Base-by-base conservation (phyloP, 2,797 vertebrate genomes). In the Rhinella marina region DNA sequence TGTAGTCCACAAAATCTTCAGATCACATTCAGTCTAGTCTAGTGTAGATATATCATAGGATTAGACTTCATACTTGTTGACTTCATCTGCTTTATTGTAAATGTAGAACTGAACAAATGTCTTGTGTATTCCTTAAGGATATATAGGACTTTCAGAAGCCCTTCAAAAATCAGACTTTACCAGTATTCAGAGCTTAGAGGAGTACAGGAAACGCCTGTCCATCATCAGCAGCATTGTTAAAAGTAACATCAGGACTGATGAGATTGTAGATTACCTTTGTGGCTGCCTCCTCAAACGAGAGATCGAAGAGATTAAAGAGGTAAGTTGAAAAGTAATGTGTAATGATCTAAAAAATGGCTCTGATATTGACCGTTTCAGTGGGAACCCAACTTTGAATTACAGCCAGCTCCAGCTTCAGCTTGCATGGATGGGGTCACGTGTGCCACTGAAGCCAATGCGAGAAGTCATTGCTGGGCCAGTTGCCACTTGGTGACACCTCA, bases 81-180 rank as follows among this genome's bases (percentile, higher is more conserved):
- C 2, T 75, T 75, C 11, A 75, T 0, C 16, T 50, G 41, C n/a
- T 21, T 13, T n/a, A 12, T 11, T 61, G 79, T 19, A 59, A 79
- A 79, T 11, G 8, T 17, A 41, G 41, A 8, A 23, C 79, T 56
- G 23, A 29, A 19, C 21, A n/a, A 21, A 50, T 61, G 4, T 81
- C 27, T 59, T 50, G n/a, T 73, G 17, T 82, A 54, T 54, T 82
- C 90, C 82, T 81, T 52, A 62, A 95, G 94, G 92, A 86, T 95
- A 95, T 81, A 92, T 78, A n/a, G 93, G 93, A 27, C 91, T 95
- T 89, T 82, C 84, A 87, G 91, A 93, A 91, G 95, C 94, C 86
- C 92, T 95, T 54, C 90, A 92, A 91, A 93, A n/a, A 59, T 94
- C 92, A 92, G 90, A 96, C 91, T 95, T 95, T 80, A 75, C 89